These are phyloP conservation scores for Amazona guildingii DNA, from an alignment of 2,113 vertebrate species.

Conservation along the genomic window DNA sequence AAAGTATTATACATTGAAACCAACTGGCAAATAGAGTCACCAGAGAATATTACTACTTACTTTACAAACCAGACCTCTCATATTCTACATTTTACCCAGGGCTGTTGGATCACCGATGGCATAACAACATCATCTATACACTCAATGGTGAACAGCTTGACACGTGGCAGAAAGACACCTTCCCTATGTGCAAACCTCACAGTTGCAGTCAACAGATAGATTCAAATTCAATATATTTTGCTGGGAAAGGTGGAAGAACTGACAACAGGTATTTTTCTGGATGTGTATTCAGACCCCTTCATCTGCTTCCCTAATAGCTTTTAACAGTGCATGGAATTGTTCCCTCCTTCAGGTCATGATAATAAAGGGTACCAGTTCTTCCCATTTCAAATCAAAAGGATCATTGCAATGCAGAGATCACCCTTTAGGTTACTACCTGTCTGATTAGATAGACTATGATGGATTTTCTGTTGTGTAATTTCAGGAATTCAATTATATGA, in stretches of 20 bases:
- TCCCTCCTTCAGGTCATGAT: fast-evolving
- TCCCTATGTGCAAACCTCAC: background rate
- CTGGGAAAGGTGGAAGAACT: background rate
- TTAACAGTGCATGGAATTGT: background rate
- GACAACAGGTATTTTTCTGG: background rate
- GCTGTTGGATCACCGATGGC: background rate
- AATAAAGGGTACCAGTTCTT: background rate
- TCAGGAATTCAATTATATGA: background rate
- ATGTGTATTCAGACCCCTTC: background rate
- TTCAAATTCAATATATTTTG: background rate
- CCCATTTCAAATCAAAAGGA: background rate
- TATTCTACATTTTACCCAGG: background rate
- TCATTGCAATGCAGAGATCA: background rate
- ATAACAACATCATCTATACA: background rate
- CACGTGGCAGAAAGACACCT: background rate
- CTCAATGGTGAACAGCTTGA: background rate
- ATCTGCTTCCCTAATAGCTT: background rate
- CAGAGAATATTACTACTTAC: background rate
- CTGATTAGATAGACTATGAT: background rate
- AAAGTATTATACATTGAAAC: background rate
- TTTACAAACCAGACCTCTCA: background rate
- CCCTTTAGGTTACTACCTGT: background rate
- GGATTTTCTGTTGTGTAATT: background rate
- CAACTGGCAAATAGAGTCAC: background rate
- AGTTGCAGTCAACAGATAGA: background rate